Base-by-base conservation (phyloP, 2,113 vertebrate species). In the Calidris pugnax region DNA sequence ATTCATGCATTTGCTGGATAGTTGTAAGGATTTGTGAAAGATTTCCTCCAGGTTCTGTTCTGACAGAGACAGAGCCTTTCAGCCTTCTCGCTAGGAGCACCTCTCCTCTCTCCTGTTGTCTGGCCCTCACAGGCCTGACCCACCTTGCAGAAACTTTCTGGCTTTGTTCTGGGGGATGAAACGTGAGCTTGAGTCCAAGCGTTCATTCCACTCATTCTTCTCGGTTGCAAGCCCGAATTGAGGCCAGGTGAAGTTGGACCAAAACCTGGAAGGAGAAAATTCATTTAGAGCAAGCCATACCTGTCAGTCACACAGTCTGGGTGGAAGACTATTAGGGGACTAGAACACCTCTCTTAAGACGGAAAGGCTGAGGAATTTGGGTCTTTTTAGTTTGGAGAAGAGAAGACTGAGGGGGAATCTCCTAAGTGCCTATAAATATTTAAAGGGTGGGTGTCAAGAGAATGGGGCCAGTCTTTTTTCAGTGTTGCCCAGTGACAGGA, bases 181-280 rank as follows among this genome's bases (percentile, higher is more conserved):
- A 75, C 1, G 2, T n/a, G 37, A 4, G 19, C 28, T 62, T 57
- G 48, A 75, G 33, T 35, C 26, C 37, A 47, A 63, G 35, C 0
- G 0, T 53, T 57, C 24, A 7, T 51, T 24, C 2, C 22, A 63
- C 4, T 6, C 1, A 0, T 63, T 82, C 60, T 83, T n/a, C 32
- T 68, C 24, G 74, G 41, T 47, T 0, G 0, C 24, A 63, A 87
- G 12, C 28, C 32, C 0, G 1, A 56, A 24, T 18, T 57, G 48
- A 74, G 35, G 24, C 24, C 41, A 35, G 47, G 26, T 50, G 22
- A 50, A 55, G 28, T 28, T 62, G 60, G 6, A 80, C 48, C 20
- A 80, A 63, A 69, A 6, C 35, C 17, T 55, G 23, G 27, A 68
- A 85, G 27, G 16, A 59, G n/a, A 71, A 64, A 76, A 76, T 55